Percentiles rank a stretch among this genome's conserved stretches.
These are phyloP conservation scores for Tetrapedia diversipes DNA, from an alignment of 2,888 invertebrate genomes.

Conservation along the genomic window DNA sequence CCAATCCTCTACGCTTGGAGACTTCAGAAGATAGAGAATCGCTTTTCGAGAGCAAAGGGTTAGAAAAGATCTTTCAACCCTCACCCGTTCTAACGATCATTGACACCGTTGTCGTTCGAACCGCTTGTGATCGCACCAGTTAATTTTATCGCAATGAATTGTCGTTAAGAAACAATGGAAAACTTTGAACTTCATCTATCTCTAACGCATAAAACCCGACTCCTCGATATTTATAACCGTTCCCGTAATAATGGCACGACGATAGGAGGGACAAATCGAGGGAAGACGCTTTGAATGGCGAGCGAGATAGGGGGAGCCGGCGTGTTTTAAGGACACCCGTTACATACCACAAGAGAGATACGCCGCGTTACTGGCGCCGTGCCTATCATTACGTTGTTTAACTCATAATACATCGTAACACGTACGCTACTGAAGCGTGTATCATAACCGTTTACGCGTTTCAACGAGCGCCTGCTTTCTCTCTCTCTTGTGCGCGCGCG, in stretches of 20 bases:
- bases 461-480: slow-evolving; percentile 57
- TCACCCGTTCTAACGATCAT: not conserved
- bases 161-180: slow-evolving; percentile 26
- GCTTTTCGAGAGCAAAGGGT: no score
- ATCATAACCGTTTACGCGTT: slow-evolving; percentile 68
- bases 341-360: slow-evolving; percentile 62
- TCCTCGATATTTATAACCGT: slow-evolving; percentile 24
- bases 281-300: not conserved
- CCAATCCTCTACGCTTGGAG: no score
- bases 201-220: slow-evolving; percentile 2
- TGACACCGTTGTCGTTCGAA: not conserved
- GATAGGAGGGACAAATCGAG: not conserved
- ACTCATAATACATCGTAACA: slow-evolving; percentile 74
- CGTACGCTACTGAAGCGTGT: slow-evolving; percentile 63
- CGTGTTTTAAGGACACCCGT: slow-evolving; percentile 58
- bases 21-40: no score
- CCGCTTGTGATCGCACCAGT: not conserved
- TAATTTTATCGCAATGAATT: slow-evolving; percentile 16
- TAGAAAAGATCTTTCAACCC: not conserved
- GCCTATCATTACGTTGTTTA: slow-evolving; percentile 79
- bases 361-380: slow-evolving; percentile 75
- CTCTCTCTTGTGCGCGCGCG: no score
- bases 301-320: not conserved
- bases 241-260: slow-evolving; percentile 1
- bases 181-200: slow-evolving; percentile 21